Evolutionary conservation across 2,797 vertebrate genomes (phyloP).

Genomic region (Graptemys geographica): DNA sequence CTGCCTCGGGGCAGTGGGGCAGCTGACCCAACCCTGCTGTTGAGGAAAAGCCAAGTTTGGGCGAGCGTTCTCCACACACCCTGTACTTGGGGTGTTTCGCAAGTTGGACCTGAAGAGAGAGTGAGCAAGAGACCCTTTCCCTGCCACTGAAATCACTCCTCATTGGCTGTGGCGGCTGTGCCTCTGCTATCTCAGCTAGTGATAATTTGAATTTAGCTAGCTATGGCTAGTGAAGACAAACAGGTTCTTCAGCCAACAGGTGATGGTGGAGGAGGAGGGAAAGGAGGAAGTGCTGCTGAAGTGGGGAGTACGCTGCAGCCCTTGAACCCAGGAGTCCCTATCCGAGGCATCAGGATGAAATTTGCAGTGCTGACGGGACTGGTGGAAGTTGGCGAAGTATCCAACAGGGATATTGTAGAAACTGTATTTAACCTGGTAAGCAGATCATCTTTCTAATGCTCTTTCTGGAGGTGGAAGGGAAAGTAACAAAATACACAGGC

Average conservation of each 20-base stretch:
- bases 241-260: slow-evolving; percentile 80
- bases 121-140: not conserved
- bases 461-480: not conserved
- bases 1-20: slow-evolving; percentile 58
- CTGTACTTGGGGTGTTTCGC: not conserved
- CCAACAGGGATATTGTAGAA: slow-evolving; percentile 94
- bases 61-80: slow-evolving; percentile 9
- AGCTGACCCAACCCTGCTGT: slow-evolving; percentile 46
- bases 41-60: slow-evolving; percentile 42
- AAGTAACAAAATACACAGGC: not conserved
- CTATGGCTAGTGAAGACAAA: slow-evolving; percentile 90
- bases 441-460: slow-evolving; percentile 60
- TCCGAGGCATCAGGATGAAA: slow-evolving; percentile 96
- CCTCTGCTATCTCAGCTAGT: not conserved
- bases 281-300: slow-evolving; percentile 73
- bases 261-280: slow-evolving; percentile 79
- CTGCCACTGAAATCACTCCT: accelerated
- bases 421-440: slow-evolving; percentile 99
- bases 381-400: slow-evolving; percentile 96
- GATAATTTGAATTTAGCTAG: slow-evolving; percentile 32
- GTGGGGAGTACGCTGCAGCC: slow-evolving; percentile 75
- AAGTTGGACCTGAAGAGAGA: not conserved
- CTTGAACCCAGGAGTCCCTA: slow-evolving; percentile 89
- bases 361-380: slow-evolving; percentile 94
- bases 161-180: not conserved